Evolutionary conservation across 2,113 vertebrate species (phyloP), one percentile per base, ranked within the genome.

Genomic region (Nycticebus coucang): DNA sequence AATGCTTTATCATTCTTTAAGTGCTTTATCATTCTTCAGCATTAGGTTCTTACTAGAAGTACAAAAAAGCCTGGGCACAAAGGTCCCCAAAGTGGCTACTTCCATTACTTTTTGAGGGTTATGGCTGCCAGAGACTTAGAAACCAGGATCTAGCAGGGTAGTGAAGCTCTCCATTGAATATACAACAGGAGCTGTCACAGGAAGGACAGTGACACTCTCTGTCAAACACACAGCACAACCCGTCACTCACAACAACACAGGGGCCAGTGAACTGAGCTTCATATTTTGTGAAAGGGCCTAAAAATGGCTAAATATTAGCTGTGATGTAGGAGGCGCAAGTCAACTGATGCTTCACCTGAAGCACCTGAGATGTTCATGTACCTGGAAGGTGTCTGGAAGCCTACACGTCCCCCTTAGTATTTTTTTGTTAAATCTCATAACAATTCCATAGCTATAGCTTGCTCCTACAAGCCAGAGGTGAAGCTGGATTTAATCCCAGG

Each of bases 391-490:
- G 0, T 28, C 10, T 17, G 7, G 28, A 93, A 18, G 8, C 0
- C 74, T 2, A 53, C 17, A 0, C 3, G 21, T 35, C 28, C 45
- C 26, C 15, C 5, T 22, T 74, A 26, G 55, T 9, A 50, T 1
- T 5, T 82, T 82, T 85, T 17, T 78, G 92, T 37, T 22, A 33
- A 53, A 77, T 75, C n/a, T 87, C 35, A 35, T 7, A 66, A 37
- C 13, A 33, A 17, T 75, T 50, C 11, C 37, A 30, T 78, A 87
- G n/a, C 22, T 64, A 19, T 13, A 41, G 21, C 41, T 94, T 86
- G 11, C 90, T 96, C 66, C n/a, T 82, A 64, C 59, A 37, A 91
- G 33, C 69, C 50, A 53, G n/a, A 59, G 50, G 57, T 30, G 17
- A 88, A 57, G n/a, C 72, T 94, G 57, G 35, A 33, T 57, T 55